Evolutionary conservation across 2,888 invertebrate genomes (phyloP).

Genomic region (Caenorhabditis sulstoni): DNA sequence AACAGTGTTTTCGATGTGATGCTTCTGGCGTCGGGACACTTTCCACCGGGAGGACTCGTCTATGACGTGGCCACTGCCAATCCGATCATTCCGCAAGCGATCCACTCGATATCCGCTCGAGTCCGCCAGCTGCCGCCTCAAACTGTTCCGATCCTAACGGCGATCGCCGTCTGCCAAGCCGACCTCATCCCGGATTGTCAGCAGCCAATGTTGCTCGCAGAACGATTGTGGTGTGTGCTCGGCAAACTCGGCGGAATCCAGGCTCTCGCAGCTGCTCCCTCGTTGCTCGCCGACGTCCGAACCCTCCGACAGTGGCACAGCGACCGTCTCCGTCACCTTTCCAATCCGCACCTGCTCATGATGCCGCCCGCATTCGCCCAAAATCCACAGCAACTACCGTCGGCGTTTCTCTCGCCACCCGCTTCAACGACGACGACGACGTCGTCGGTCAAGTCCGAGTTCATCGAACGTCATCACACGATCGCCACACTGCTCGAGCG

Average conservation of each 20-base stretch:
- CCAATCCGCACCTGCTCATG: slow-evolving; percentile 21
- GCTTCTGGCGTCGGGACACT: slow-evolving; percentile 60
- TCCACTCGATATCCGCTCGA: slow-evolving; percentile 45
- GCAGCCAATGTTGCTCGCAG: slow-evolving; percentile 54
- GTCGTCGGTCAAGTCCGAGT: slow-evolving; percentile 39
- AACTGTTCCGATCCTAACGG: slow-evolving; percentile 57
- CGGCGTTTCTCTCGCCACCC: slow-evolving; percentile 57
- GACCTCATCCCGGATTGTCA: slow-evolving; percentile 34
- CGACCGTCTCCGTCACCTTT: slow-evolving; percentile 50
- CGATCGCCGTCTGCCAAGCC: slow-evolving; percentile 63
- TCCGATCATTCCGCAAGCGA: slow-evolving; percentile 43
- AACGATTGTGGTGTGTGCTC: slow-evolving; percentile 61
- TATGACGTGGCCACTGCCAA: slow-evolving; percentile 16
- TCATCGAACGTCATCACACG: slow-evolving; percentile 52
- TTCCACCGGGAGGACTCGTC: slow-evolving; percentile 22
- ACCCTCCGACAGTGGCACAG: slow-evolving; percentile 64
- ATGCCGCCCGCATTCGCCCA: slow-evolving; percentile 34
- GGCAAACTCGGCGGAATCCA: slow-evolving; percentile 54
- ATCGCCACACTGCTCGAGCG: slow-evolving; percentile 62
- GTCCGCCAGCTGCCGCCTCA: slow-evolving; percentile 48
- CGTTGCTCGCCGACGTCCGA: slow-evolving; percentile 60
- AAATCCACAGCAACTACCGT: slow-evolving; percentile 15
- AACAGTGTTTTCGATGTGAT: slow-evolving; percentile 74
- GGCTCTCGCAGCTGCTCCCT: slow-evolving; percentile 44
- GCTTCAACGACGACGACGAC: slow-evolving; percentile 15